Evolutionary conservation across 2,113 vertebrate genomes (phyloP), one percentile per base, ranked within the genome.

Genomic region (Chaetops frenatus): DNA sequence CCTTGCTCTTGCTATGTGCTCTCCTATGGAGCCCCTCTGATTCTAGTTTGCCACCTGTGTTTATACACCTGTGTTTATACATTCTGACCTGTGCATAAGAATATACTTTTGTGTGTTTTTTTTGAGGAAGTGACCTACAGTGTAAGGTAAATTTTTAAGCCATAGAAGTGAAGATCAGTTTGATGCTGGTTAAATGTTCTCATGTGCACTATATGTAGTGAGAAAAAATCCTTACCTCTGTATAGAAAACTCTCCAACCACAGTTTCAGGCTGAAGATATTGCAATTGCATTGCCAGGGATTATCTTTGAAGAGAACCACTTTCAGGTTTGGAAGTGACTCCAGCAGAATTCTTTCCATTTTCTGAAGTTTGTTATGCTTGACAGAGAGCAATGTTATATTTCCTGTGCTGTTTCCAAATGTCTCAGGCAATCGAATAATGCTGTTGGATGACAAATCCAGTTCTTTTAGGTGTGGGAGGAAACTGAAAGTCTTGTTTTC

Each of bases 221-320:
- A 80, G 86, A 78, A 90, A 79, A 81, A 62, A 79, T 94, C 97
- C 97, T 98, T 86, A 99, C 99, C 99, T 99, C 98, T 99, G 85
- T 99, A 99, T 60, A 98, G 95, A 97, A 99, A 99, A 58, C 97
- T 99, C 96, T 99, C 99, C 97, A 99, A 96, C 99, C 99, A 99
- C 84, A 99, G 98, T 97, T 99, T 99, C 90, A 99, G 97, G 79
- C 98, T 98, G 83, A 99, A 98, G 83, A 99, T 94, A 58, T 99
- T 98, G 89, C 99, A 99, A 77, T 98, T 99, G 88, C 99, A 99
- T 95, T 98, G 98, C 99, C 99, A 99, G 73, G 98, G 98, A 97
- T 99, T 99, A 81, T 98, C 98, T 95, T 97, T 98, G 90, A 99
- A 98, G 74, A 98, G 97, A 80, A 99, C 92, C 73, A 98, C 97